These are phyloP conservation scores for Myoxocephalus aenaeus DNA, from an alignment of 2,797 vertebrate genomes.

Conservation along the genomic window DNA sequence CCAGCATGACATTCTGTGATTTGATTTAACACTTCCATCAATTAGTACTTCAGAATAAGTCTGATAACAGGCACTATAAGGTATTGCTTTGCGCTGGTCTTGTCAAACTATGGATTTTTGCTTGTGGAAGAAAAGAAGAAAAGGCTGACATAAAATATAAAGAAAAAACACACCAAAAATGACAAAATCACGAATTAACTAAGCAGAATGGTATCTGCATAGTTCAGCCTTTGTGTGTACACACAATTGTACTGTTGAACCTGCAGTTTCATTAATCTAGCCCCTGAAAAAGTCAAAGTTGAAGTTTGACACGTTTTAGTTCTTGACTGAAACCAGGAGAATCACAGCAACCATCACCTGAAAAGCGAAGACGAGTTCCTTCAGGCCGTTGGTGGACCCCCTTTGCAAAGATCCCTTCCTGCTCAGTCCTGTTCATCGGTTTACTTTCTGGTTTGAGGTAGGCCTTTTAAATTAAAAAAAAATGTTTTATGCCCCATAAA, in stretches of 20 bases:
- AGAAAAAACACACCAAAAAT: neutral
- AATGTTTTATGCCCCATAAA: slow-evolving; percentile 37
- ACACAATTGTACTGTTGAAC: neutral
- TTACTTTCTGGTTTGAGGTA: slow-evolving; percentile 26
- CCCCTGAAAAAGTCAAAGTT: neutral
- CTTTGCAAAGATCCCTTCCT: slow-evolving; percentile 5
- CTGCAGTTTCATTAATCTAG: neutral
- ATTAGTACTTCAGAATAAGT: neutral
- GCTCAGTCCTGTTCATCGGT: neutral
- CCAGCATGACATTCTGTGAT: neutral
- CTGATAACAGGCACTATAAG: neutral
- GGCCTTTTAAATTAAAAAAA: slow-evolving; percentile 36
- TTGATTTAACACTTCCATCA: neutral
- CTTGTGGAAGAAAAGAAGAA: neutral
- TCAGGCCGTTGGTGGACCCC: neutral
- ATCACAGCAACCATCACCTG: slow-evolving; percentile 22
- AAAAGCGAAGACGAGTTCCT: neutral
- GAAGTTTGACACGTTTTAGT: neutral
- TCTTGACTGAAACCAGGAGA: neutral
- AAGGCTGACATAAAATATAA: neutral
- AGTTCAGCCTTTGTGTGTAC: neutral
- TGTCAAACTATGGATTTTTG: neutral
- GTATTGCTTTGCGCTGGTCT: no score
- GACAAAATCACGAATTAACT: neutral
- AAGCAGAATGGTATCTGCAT: neutral